phyloP scores from a whole-genome alignment of 1,140 invertebrate species.

The Trichonephila clavipes region DNA sequence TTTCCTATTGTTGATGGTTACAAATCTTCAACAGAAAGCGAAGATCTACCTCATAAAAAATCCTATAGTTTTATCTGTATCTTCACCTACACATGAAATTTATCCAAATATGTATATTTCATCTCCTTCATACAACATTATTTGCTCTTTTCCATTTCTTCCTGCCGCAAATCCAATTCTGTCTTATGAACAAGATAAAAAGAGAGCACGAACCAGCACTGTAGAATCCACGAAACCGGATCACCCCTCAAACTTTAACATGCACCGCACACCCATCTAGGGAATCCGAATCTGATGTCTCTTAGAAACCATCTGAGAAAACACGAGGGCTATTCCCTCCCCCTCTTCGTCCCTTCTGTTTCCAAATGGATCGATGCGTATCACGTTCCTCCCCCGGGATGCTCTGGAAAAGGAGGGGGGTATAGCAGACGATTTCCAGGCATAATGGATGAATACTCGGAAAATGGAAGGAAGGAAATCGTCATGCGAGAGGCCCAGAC shows the following conservation, averaged over 20 bases:
- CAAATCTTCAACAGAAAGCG: too few species aligned
- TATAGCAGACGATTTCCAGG: slow-evolving; percentile 30
- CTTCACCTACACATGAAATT: too few species aligned
- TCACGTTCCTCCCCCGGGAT: neutral
- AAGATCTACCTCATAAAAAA: too few species aligned
- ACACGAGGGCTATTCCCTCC: neutral
- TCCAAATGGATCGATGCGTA: slow-evolving; percentile 4
- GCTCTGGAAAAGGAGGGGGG: neutral
- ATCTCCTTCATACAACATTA: too few species aligned
- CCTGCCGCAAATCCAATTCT: neutral
- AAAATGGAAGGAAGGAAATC: slow-evolving; percentile 40
- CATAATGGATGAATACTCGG: slow-evolving; percentile 19
- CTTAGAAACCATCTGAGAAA: neutral
- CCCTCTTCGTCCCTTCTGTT: neutral
- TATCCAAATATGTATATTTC: too few species aligned
- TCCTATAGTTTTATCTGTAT: too few species aligned
- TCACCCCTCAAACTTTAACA: neutral
- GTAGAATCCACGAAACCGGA: neutral
- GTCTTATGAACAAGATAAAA: neutral
- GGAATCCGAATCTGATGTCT: neutral
- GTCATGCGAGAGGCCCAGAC: slow-evolving; percentile 11
- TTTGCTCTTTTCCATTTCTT: neutral
- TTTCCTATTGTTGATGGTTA: too few species aligned
- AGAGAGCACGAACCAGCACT: neutral
- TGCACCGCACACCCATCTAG: neutral